Conservation (phyloP, 2,888 invertebrate species). For the Melinaea menophilus region DNA sequence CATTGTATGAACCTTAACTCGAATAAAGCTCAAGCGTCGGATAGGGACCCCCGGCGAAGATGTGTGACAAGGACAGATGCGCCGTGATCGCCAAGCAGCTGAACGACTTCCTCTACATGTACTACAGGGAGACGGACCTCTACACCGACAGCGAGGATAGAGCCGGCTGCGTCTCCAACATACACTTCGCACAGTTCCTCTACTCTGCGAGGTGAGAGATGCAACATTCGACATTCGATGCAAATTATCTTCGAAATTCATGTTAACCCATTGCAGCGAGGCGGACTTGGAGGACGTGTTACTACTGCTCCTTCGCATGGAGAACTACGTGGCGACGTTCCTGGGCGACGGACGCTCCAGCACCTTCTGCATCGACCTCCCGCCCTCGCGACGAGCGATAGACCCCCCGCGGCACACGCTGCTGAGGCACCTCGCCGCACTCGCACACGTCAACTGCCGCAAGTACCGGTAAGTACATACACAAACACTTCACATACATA, state of each 20-base stretch:
- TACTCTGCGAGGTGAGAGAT: constrained; percentile 64
- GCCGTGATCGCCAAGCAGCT: constrained; percentile 90
- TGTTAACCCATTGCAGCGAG: constrained; percentile 70
- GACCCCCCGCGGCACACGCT: constrained; percentile 51
- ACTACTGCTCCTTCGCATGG: constrained; percentile 77
- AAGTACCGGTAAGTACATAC: constrained; percentile 28
- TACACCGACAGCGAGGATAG: constrained; percentile 83
- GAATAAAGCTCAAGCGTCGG: constrained; percentile 23
- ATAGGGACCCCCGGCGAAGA: constrained; percentile 83
- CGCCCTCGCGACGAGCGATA: constrained; percentile 42
- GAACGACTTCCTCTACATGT: constrained; percentile 89
- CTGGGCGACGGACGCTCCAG: constrained; percentile 72
- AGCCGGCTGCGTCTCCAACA: constrained; percentile 73
- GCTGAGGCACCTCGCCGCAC: constrained; percentile 52
- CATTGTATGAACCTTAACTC: background rate
- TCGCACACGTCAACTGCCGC: constrained; percentile 40
- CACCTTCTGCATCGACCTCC: constrained; percentile 66
- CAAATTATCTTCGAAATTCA: no score
- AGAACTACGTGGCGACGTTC: constrained; percentile 79
- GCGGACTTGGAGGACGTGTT: constrained; percentile 85
- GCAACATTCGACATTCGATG: background rate
- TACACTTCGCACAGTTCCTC: constrained; percentile 71
- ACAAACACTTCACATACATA: background rate
- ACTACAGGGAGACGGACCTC: constrained; percentile 89
- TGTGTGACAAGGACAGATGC: constrained; percentile 88